A percentile compares a stretch with the other conserved stretches of the same genome.
Conservation (phyloP, 2,113 vertebrate species). For the Hystrix cristata region DNA sequence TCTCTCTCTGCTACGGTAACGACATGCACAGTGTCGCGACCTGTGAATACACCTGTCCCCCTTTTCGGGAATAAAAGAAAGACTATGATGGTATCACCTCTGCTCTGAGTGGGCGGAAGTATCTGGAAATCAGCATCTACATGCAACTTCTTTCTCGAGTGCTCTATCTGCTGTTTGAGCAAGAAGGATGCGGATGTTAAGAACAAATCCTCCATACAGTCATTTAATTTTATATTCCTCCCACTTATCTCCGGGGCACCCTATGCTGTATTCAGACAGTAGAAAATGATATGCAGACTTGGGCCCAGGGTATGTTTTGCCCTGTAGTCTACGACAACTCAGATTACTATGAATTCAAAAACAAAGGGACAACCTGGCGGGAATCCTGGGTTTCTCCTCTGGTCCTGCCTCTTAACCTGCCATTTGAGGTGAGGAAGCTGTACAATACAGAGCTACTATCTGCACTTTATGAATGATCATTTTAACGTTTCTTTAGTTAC, state of each 20-base stretch:
- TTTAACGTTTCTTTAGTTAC: background rate
- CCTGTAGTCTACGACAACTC: background rate
- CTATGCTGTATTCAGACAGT: background rate
- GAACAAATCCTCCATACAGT: background rate
- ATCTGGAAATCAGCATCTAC: background rate
- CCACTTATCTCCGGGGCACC: background rate
- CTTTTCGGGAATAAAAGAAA: background rate
- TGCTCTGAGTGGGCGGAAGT: background rate
- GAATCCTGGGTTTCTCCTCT: background rate
- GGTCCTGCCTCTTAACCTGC: background rate
- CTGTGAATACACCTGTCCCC: background rate
- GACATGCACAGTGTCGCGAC: background rate
- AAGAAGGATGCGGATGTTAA: background rate
- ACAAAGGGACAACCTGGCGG: background rate
- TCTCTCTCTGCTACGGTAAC: background rate
- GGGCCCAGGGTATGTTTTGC: background rate
- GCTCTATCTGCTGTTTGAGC: background rate
- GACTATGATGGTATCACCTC: background rate
- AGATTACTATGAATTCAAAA: constrained; percentile 18
- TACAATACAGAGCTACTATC: background rate
- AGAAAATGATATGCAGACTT: background rate
- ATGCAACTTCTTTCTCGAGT: background rate
- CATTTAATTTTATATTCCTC: constrained; percentile 9
- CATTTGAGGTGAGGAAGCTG: background rate
- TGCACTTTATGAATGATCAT: background rate